phyloP scores from a whole-genome alignment of 1,140 invertebrate species.

The Lasioglossum albipes region DNA sequence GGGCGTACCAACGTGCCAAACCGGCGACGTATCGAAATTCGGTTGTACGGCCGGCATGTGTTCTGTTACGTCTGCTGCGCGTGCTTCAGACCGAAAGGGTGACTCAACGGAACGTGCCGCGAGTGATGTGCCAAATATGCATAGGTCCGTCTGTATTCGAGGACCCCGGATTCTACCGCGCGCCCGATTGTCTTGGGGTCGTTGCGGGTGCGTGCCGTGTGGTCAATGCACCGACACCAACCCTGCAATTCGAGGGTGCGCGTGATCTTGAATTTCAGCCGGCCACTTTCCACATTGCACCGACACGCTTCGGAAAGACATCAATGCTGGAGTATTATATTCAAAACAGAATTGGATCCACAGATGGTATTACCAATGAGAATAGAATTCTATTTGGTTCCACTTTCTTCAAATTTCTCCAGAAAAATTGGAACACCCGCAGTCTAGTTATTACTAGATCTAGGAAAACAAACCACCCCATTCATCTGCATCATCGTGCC shows the following conservation, averaged over 20 bases:
- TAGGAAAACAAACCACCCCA: no score
- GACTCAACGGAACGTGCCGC: constrained; percentile 46
- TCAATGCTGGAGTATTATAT: no score
- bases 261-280: neutral
- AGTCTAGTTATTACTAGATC: no score
- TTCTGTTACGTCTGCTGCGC: constrained; percentile 33
- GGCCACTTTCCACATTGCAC: no score
- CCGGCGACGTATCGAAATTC: constrained; percentile 13
- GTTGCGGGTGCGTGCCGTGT: constrained; percentile 34
- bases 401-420: no score
- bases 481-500: no score
- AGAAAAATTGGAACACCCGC: no score
- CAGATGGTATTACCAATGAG: no score
- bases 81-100: constrained; percentile 35
- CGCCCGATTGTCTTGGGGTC: constrained; percentile 12
- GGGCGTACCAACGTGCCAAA: neutral
- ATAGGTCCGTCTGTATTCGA: constrained; percentile 38
- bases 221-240: neutral
- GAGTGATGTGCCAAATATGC: constrained; percentile 51
- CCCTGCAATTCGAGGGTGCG: neutral
- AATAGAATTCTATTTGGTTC: no score
- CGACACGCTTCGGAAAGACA: no score
- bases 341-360: no score
- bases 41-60: constrained; percentile 32
- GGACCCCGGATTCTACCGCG: constrained; percentile 22